Evolutionary conservation across 2,888 invertebrate species (phyloP).

Genomic region (Acronicta leporina): DNA sequence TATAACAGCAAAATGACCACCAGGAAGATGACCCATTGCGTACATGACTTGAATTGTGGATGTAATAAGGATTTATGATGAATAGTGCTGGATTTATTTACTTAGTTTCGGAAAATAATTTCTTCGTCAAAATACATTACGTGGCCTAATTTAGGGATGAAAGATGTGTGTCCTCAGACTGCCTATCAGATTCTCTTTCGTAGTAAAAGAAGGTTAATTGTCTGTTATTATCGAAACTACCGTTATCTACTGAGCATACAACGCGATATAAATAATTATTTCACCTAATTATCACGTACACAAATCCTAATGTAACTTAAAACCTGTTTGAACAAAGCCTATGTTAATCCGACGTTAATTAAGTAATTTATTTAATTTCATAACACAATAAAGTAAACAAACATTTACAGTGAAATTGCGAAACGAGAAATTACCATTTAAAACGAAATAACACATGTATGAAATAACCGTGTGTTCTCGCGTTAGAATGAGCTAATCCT

Average conservation of each 20-base stretch:
- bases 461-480: slow-evolving; percentile 42
- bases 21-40: slow-evolving; percentile 64
- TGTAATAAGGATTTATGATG: slow-evolving; percentile 58
- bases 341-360: slow-evolving; percentile 21
- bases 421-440: slow-evolving; percentile 46
- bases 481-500: slow-evolving; percentile 33
- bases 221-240: no score
- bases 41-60: slow-evolving; percentile 66
- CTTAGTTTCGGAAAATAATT: slow-evolving; percentile 38
- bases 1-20: slow-evolving; percentile 57
- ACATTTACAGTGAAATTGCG: slow-evolving; percentile 29
- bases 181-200: no score
- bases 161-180: no score
- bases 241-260: no score
- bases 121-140: slow-evolving; percentile 28
- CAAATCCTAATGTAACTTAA: not conserved
- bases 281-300: not conserved
- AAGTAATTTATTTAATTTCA: slow-evolving; percentile 35
- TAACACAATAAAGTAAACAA: slow-evolving; percentile 34
- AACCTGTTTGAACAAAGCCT: slow-evolving; percentile 24
- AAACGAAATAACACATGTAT: slow-evolving; percentile 47
- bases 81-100: slow-evolving; percentile 34
- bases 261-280: not conserved
- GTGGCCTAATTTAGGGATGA: not conserved
- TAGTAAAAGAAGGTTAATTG: no score